These are phyloP conservation scores for Lissonota sp. DNA, from an alignment of 2,888 invertebrate genomes.

Conservation along the genomic window DNA sequence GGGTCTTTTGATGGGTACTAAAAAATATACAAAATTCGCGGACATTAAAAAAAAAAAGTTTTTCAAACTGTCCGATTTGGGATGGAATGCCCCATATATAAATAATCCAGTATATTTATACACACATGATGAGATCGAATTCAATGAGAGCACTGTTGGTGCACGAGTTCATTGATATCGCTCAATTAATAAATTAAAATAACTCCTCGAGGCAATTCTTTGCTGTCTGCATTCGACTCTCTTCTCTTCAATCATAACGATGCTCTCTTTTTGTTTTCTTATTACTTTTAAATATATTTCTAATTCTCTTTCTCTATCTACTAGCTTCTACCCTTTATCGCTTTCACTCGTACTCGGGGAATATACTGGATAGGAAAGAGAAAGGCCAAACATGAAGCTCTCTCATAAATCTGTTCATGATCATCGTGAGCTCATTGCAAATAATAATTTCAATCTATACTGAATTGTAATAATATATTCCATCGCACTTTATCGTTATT, in stretches of 20 bases:
- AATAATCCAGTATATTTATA: constrained; percentile 18
- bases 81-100: no score
- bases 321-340: no score
- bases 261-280: neutral
- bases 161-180: constrained; percentile 82
- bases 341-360: no score
- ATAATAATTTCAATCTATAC: no score
- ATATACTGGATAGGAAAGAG: no score
- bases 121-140: constrained; percentile 71
- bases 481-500: neutral
- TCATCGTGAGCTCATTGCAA: no score
- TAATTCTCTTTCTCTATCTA: neutral
- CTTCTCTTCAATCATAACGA: constrained; percentile 14
- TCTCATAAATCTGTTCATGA: no score
- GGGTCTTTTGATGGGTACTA: no score
- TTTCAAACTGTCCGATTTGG: no score
- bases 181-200: constrained; percentile 82
- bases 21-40: no score
- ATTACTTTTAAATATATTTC: neutral
- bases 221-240: constrained; percentile 67
- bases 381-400: no score
- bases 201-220: constrained; percentile 69
- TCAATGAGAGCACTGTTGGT: constrained; percentile 82
- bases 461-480: neutral
- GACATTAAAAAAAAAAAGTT: no score